Base-by-base conservation (phyloP, 2,888 invertebrate species). In the Catocala fraxini region DNA sequence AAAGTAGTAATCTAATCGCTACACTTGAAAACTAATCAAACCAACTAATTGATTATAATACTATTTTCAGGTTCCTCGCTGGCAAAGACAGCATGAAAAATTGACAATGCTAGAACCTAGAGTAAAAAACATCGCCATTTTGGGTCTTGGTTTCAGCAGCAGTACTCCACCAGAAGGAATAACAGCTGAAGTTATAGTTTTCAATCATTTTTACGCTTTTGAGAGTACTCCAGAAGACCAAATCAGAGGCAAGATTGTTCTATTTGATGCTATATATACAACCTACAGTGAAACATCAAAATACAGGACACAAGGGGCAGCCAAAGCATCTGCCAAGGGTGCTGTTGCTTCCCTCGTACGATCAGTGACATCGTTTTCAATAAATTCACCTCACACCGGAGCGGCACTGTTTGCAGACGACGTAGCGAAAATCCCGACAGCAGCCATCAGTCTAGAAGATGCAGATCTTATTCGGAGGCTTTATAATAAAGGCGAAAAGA, bases 391-490 rank as follows among this genome's bases (percentile, higher is more conserved):
- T 0, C 98, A 98, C 77, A 97, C 98, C 0, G 98, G 98, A 0
- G 92, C 95, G 85, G 96, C 96, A 90, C 83, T 75, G 0, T 97
- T 97, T 74, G 90, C 79, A 0, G 90, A 94, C 0, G 94, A 92
- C 65, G 91, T 96, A 0, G 89, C 90, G 3, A 93, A 96, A 89
- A 97, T 97, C 60, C 97, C 97, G 7, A 95, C 95, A 0, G 97
- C 97, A 42, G 96, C 96, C 63, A 97, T 98, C 25, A 96, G 97
- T 0, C 90, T 96, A n/a, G 98, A 98, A 92, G 97, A 98, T 88
- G 97, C 98, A 4, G 95, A 96, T 81, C 93, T 97, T 88, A 88
- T 98, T 47, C 88, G 95, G 60, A 94, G 97, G 87, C 90, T 97
- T 79, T 91, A 95, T 41, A 80, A 95, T 43, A 86, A 95, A 85